phyloP scores from a whole-genome alignment of 2,113 vertebrate species.

The Lasiurus borealis region DNA sequence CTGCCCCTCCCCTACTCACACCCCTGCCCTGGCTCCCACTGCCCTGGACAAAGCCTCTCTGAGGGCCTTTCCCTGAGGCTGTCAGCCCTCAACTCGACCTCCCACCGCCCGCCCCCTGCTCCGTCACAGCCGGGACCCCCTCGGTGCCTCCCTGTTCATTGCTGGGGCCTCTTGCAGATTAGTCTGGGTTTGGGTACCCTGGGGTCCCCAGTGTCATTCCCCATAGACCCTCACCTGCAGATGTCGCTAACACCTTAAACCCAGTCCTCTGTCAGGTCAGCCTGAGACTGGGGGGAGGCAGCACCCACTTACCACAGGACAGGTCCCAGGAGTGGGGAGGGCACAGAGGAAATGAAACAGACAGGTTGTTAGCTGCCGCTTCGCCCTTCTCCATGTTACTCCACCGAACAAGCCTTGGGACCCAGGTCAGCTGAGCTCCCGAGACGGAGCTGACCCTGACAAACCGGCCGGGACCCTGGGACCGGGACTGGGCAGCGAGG shows the following conservation, averaged over 20 bases:
- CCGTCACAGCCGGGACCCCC: no score
- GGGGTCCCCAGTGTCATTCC: neutral
- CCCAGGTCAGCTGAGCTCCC: neutral
- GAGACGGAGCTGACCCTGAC: neutral
- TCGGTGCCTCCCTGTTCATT: neutral
- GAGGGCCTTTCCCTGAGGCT: no score
- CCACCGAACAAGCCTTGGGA: rapidly evolving
- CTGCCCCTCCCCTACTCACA: no score
- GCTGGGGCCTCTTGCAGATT: neutral
- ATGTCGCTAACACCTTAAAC: no score
- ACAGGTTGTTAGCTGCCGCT: rapidly evolving
- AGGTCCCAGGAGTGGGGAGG: rapidly evolving
- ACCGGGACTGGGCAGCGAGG: no score
- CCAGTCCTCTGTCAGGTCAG: neutral
- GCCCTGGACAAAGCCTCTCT: no score
- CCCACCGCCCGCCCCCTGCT: neutral
- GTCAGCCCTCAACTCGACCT: rapidly evolving
- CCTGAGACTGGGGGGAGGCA: rapidly evolving
- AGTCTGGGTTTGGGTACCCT: no score
- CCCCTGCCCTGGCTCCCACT: no score
- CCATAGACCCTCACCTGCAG: neutral
- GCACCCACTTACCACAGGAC: no score
- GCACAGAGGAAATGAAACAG: neutral
- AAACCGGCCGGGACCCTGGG: no score
- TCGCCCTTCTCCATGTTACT: neutral